Conservation (phyloP, 2,797 vertebrate genomes). For the Naso thynnoides region DNA sequence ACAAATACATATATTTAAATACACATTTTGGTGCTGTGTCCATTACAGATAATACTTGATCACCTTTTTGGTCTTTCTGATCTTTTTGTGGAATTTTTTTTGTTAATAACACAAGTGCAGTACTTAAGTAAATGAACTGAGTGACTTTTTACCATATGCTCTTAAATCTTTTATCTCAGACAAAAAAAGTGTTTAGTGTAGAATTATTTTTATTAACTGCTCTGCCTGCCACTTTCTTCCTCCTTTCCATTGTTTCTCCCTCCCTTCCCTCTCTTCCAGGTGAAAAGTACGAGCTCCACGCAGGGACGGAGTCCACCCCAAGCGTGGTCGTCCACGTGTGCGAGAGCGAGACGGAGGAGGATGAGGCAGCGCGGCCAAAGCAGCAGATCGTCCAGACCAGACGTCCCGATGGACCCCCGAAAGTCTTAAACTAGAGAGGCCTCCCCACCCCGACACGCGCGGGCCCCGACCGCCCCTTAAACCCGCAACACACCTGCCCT, state of each 20-base stretch:
- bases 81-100: too few relatives aligned
- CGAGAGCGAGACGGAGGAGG: conserved; percentile 92
- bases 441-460: conserved; percentile 6
- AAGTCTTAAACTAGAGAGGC: conserved; percentile 84
- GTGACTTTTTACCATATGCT: too few relatives aligned
- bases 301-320: conserved; percentile 96
- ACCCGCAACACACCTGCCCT: conserved; percentile 77
- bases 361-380: conserved; percentile 91
- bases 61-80: too few relatives aligned
- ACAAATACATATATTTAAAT: background rate
- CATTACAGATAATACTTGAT: too few relatives aligned
- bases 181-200: too few relatives aligned
- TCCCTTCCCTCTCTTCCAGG: conserved; percentile 77
- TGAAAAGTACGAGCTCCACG: conserved; percentile 97
- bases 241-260: background rate
- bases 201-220: too few relatives aligned
- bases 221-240: too few relatives aligned
- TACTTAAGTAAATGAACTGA: too few relatives aligned
- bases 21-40: background rate
- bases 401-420: conserved; percentile 88
- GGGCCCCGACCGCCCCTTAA: conserved; percentile 65
- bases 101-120: too few relatives aligned
- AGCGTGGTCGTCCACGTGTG: conserved; percentile 98
- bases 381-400: conserved; percentile 96
- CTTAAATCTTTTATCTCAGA: too few relatives aligned